These are phyloP conservation scores for Hippopotamus amphibius DNA, from an alignment of 2,113 vertebrate species.

Conservation along the genomic window DNA sequence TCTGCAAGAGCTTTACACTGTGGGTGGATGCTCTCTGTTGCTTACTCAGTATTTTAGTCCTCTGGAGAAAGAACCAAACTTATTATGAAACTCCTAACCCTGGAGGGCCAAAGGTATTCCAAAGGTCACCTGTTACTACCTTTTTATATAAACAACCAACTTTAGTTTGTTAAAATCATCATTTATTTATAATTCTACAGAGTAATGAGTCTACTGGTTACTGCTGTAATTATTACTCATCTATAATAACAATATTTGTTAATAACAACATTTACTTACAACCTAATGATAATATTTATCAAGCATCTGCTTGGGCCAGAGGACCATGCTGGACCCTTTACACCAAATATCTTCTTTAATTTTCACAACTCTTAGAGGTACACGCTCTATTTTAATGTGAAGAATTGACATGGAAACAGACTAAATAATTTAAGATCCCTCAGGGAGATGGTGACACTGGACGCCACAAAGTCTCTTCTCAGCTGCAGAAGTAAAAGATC, in stretches of 20 bases:
- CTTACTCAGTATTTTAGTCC: slow-evolving; percentile 2
- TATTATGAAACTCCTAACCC: slow-evolving; percentile 48
- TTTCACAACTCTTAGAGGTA: background rate
- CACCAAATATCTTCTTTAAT: slow-evolving; percentile 4
- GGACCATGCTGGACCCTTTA: background rate
- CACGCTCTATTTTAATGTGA: background rate
- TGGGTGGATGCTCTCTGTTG: background rate
- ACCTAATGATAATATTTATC: background rate
- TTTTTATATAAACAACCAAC: background rate
- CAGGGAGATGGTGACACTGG: background rate
- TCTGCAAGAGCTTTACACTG: background rate
- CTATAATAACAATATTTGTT: background rate
- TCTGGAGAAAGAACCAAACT: slow-evolving; percentile 13
- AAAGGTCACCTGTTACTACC: background rate
- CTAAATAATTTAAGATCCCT: background rate
- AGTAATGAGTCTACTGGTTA: background rate
- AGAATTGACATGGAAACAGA: background rate
- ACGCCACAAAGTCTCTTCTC: background rate
- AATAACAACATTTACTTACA: background rate
- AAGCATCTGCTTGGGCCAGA: background rate
- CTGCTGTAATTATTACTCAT: background rate
- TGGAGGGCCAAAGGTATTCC: slow-evolving; percentile 56
- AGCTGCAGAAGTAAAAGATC: background rate
- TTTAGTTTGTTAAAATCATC: background rate
- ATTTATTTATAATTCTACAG: background rate